Evolutionary conservation across 2,888 invertebrate genomes (phyloP), one percentile per base, ranked within the genome.

Genomic region (Polymixis lichenea): DNA sequence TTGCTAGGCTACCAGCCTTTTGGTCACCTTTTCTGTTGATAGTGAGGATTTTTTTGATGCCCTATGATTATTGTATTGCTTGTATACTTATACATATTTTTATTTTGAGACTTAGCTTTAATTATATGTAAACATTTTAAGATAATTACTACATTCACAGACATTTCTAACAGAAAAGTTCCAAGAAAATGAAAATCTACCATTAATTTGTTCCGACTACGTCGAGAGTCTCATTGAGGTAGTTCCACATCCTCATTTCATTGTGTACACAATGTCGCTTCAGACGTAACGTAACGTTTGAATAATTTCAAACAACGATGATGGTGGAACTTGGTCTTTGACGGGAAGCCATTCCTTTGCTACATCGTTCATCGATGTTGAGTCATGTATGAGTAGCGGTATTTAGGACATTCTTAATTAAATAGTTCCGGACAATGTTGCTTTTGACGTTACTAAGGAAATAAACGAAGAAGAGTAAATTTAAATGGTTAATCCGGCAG

Each of bases 271-370:
- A 49, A 58, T 58, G 69, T 46, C 70, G 38, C 49, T 28, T 70
- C 32, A 70, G n/a, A n/a, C 19, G 32, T 38, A 28, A 28, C 28
- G 70, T 71, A 61, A 75, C 66, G 66, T 83, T 74, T 17, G 38
- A 69, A 68, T 53, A 38, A 75, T 75, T 80, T 72, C 64, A 32
- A 60, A 74, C 32, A 55, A 28, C 46, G 1, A 72, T 61, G 1
- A 72, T 61, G 67, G 38, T 43, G 51, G 49, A 67, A 58, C 53
- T 68, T 38, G 19, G 53, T 62, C 25, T 70, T 72, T 55, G 73
- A 55, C 78, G 55, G 82, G 66, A 82, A 67, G 58, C 32, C n/a
- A 62, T 82, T 73, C 72, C 81, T 72, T 60, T 17, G 43, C 32
- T 25, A 62, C 13, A 28, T 58, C 46, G 7, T 71, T 55, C 22